These are phyloP conservation scores for Stenotaenia linearis DNA, from an alignment of 2,888 invertebrate genomes.

Conservation along the genomic window DNA sequence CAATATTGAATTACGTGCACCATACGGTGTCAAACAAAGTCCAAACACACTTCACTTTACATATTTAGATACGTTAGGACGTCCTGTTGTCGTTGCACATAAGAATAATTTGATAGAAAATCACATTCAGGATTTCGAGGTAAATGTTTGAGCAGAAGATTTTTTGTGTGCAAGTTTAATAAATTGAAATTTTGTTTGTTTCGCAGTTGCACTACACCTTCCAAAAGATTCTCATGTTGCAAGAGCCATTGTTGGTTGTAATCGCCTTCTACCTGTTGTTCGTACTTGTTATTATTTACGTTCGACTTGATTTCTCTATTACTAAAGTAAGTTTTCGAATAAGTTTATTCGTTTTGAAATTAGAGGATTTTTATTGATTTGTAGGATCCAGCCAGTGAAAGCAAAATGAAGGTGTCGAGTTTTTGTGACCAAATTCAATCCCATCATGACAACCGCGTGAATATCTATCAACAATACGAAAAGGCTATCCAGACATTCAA, in stretches of 20 bases:
- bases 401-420: conserved; percentile 49
- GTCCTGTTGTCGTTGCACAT: conserved; percentile 80
- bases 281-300: conserved; percentile 83
- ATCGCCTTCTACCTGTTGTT: conserved; percentile 84
- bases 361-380: background rate
- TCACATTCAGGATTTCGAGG: conserved; percentile 90
- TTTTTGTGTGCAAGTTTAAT: conserved; percentile 37
- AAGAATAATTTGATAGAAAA: conserved; percentile 82
- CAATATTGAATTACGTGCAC: conserved; percentile 72
- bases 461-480: conserved; percentile 57
- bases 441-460: conserved; percentile 57
- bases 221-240: conserved; percentile 75
- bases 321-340: conserved; percentile 45
- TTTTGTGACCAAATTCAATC: conserved; percentile 55
- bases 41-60: conserved; percentile 77
- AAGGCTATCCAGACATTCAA: conserved; percentile 58
- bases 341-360: background rate
- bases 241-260: conserved; percentile 87
- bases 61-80: conserved; percentile 89
- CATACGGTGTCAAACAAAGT: conserved; percentile 69
- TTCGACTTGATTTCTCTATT: conserved; percentile 93
- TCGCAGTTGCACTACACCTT: conserved; percentile 72
- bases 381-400: conserved; percentile 54
- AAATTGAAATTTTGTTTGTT: conserved; percentile 32
- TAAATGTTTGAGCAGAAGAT: conserved; percentile 40